These are phyloP conservation scores for Danio albolineatus DNA, from an alignment of 2,797 vertebrate species.

Conservation along the genomic window DNA sequence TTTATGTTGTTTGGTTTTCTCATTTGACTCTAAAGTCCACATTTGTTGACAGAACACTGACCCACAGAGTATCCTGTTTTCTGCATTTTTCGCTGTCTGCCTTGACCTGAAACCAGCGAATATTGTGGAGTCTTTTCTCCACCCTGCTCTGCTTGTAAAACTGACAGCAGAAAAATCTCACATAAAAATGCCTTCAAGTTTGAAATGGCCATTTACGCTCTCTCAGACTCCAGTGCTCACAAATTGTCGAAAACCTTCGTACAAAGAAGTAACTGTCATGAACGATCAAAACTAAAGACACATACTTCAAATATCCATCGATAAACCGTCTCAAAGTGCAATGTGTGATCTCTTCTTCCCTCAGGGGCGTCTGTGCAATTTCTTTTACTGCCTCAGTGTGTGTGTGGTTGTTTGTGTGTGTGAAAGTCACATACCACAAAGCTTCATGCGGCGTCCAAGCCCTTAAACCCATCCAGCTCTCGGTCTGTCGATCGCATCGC, in stretches of 20 bases:
- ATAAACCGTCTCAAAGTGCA: neutral
- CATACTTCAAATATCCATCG: constrained; percentile 6
- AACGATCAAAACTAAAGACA: neutral
- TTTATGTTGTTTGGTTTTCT: constrained; percentile 42
- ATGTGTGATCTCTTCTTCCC: constrained; percentile 24
- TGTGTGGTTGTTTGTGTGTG: constrained; percentile 38
- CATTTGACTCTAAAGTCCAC: constrained; percentile 44
- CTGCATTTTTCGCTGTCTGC: constrained; percentile 32
- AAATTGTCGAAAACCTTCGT: neutral
- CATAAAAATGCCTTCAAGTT: constrained; percentile 1
- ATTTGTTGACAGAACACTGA: constrained; percentile 42
- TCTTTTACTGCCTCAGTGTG: neutral
- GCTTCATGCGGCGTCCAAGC: neutral
- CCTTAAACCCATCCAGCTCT: neutral
- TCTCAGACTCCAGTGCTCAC: neutral
- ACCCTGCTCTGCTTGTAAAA: constrained; percentile 26
- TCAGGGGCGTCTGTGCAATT: constrained; percentile 20
- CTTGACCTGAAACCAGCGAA: constrained; percentile 27
- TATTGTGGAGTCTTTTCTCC: constrained; percentile 12
- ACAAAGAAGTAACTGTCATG: neutral
- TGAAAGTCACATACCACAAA: constrained; percentile 12
- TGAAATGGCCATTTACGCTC: neutral
- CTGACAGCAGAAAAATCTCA: constrained; percentile 23
- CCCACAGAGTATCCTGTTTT: constrained; percentile 42
- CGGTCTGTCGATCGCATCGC: neutral